Conservation (phyloP, 2,888 invertebrate species). For the Oscheius myriophilus region DNA sequence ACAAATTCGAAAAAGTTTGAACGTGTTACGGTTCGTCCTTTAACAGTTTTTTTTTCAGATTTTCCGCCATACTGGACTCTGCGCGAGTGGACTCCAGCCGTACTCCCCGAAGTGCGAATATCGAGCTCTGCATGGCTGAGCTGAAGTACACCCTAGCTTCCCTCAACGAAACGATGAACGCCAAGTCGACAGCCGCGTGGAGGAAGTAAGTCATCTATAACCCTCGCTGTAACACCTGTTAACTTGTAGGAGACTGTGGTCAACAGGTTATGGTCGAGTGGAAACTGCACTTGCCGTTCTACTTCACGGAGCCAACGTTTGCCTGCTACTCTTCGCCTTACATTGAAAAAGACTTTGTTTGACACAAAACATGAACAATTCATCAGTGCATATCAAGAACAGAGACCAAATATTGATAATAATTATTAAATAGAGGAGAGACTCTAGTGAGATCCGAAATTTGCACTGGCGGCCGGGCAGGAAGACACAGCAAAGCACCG, state of each 20-base stretch:
- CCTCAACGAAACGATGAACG: conserved; percentile 45
- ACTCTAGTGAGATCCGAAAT: conserved; percentile 29
- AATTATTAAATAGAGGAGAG: conserved; percentile 30
- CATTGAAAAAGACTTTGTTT: conserved; percentile 1
- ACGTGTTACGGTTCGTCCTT: no score
- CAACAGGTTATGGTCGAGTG: conserved; percentile 23
- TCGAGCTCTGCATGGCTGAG: conserved; percentile 53
- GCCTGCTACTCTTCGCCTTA: conserved; percentile 8
- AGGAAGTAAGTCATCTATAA: conserved; percentile 32
- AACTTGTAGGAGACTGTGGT: conserved; percentile 27
- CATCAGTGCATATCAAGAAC: conserved; percentile 24
- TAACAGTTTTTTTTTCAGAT: conserved; percentile 31
- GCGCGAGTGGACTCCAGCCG: conserved; percentile 45
- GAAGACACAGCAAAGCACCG: conserved; percentile 31
- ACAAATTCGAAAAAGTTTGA: no score
- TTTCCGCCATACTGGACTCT: conserved; percentile 42
- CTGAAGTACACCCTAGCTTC: conserved; percentile 45
- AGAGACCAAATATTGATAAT: conserved; percentile 15
- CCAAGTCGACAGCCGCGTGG: conserved; percentile 46
- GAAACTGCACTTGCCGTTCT: conserved; percentile 20
- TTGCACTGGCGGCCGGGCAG: conserved; percentile 31
- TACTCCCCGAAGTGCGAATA: conserved; percentile 38
- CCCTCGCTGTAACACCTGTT: neutral
- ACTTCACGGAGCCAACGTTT: conserved; percentile 14
- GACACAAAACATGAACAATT: conserved; percentile 11